phyloP scores from a whole-genome alignment of 2,113 vertebrate species.

The Mohoua ochrocephala region DNA sequence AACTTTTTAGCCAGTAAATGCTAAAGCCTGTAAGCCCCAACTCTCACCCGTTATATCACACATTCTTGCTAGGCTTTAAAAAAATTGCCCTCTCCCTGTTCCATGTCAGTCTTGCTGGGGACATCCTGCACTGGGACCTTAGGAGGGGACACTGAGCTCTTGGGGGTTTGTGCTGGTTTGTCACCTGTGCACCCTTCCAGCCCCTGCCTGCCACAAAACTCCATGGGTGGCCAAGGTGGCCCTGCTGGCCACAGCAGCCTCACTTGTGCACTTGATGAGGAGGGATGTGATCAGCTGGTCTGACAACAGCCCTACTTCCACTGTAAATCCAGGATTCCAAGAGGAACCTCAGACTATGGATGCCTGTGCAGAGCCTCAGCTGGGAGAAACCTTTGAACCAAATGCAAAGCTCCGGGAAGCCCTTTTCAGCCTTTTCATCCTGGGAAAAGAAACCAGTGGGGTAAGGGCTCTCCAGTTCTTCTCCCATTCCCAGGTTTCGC shows the following conservation, averaged over 20 bases:
- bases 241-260: background rate
- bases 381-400: background rate
- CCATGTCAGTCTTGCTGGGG: background rate
- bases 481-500: background rate
- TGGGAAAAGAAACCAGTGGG: background rate
- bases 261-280: background rate
- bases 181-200: background rate
- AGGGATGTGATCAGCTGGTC: background rate
- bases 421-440: background rate
- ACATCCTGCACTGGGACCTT: background rate
- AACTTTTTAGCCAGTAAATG: background rate
- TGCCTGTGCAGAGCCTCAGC: background rate
- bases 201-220: background rate
- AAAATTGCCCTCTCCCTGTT: background rate
- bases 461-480: background rate
- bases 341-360: accelerated
- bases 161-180: background rate
- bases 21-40: background rate
- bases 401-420: background rate
- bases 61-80: background rate
- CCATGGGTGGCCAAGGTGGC: too few relatives aligned
- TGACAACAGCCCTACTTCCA: background rate
- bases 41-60: background rate
- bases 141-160: background rate
- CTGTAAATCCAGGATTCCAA: background rate